phyloP scores from a whole-genome alignment of 2,113 vertebrate species.

The Sinocyclocheilus anophthalmus region DNA sequence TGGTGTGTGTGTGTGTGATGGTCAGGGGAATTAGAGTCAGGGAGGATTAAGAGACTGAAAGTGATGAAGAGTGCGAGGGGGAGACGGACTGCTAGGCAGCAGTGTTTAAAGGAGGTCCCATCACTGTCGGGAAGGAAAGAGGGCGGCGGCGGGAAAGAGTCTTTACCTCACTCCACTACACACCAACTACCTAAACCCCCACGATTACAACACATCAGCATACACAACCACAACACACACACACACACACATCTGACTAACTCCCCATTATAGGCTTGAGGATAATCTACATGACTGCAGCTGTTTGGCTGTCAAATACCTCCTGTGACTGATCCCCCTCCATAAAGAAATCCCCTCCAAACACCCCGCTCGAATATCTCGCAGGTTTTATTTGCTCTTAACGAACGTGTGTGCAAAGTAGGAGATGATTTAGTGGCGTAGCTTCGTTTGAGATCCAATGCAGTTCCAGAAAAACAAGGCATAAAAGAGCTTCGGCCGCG shows the following conservation, averaged over 20 bases:
- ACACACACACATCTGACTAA: too few relatives aligned
- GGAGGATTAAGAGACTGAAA: constrained; percentile 43
- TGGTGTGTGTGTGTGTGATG: constrained; percentile 7
- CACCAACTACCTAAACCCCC: constrained; percentile 34
- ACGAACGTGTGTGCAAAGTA: background rate
- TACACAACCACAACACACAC: background rate
- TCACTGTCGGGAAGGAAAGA: constrained; percentile 27
- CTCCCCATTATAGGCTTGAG: background rate
- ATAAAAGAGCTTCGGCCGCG: background rate
- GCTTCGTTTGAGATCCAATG: constrained; percentile 13
- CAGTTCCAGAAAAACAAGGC: background rate
- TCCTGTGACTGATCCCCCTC: constrained; percentile 33
- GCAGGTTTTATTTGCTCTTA: constrained; percentile 15
- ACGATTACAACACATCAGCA: constrained; percentile 10
- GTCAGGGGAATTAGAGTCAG: constrained; percentile 43
- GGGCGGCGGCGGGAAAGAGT: constrained; percentile 1
- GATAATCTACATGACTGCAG: constrained; percentile 44
- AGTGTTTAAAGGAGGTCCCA: constrained; percentile 42
- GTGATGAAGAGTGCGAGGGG: constrained; percentile 38
- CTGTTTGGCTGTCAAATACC: constrained; percentile 34
- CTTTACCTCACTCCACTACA: constrained; percentile 41
- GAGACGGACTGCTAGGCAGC: background rate
- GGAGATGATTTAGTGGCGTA: constrained; percentile 1
- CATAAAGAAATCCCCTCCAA: constrained; percentile 23
- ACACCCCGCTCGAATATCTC: constrained; percentile 16